These are phyloP conservation scores for Zaprionus capensis DNA, from an alignment of 1,140 invertebrate species.

Conservation along the genomic window DNA sequence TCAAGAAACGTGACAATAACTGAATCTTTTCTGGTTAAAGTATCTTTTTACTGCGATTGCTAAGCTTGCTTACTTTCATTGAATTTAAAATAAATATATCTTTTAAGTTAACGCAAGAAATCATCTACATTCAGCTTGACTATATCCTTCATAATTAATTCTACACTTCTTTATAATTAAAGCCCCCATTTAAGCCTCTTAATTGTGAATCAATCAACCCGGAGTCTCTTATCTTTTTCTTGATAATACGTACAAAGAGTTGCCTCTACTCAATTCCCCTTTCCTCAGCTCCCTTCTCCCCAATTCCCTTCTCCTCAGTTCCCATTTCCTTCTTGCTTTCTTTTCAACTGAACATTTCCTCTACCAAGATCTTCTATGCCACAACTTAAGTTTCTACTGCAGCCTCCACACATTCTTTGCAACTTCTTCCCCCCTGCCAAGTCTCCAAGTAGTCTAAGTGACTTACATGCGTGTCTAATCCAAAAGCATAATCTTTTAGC, in stretches of 20 bases:
- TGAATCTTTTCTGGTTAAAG: neutral
- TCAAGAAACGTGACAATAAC: neutral
- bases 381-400: neutral
- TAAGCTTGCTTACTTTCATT: neutral
- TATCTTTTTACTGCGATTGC: no score
- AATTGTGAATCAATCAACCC: neutral
- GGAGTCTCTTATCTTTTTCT: neutral
- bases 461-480: conserved; percentile 44
- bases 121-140: no score
- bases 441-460: neutral
- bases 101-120: no score
- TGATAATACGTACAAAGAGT: neutral
- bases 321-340: neutral
- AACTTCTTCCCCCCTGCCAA: neutral
- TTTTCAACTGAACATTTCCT: neutral
- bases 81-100: neutral
- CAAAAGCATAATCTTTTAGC: conserved; percentile 65
- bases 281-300: neutral
- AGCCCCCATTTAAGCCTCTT: neutral
- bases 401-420: neutral
- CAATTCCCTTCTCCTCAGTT: neutral
- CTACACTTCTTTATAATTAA: neutral
- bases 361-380: neutral
- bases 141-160: neutral
- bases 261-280: neutral